Evolutionary conservation across 2,888 invertebrate species (phyloP), one percentile per base, ranked within the genome.

Genomic region (Clanis bilineata): DNA sequence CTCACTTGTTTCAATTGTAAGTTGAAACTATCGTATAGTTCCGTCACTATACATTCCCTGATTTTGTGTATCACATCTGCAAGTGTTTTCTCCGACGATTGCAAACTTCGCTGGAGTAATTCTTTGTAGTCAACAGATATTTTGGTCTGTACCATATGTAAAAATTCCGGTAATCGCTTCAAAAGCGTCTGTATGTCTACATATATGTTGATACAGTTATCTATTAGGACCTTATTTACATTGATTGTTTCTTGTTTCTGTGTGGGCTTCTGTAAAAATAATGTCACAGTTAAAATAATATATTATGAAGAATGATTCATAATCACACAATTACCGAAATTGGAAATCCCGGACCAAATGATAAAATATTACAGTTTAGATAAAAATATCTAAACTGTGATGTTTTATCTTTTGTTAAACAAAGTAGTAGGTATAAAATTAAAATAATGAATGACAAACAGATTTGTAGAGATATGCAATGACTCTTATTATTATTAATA

Each of bases 1-100:
- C 95, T 96, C 3, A 99, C 98, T 93, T 96, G 96, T 65, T 95
- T 95, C 69, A 97, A 91, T 69, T 95, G 94, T 23, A 91, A 82
- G 57, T 94, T 90, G 74, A 94, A 85, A 68, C 83, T 79, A 47
- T 83, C 80, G 70, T 74, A 89, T 60, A 92, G 65, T 73, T 90
- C 91, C 60, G 80, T 83, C 1, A 90, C 87, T 69, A 92, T 86
- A 72, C 86, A 86, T 59, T 86, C 84, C 62, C 75, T 83, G 47
- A 91, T 80, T 72, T 82, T 86, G 4, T 69, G 67, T 63, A 82
- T 86, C 10, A 80, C 82, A 4, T 71, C 76, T 65, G 76, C 66
- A 58, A 91, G 70, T 7, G 67, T 59, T 10, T 71, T 76, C 65
- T 88, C 77, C n/a, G 90, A 77, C 39, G 79, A 73, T 60, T 72